Percentiles rank a stretch among this genome's conserved stretches.
Evolutionary conservation across 1,140 invertebrate genomes (phyloP).

Genomic region (Drosophila bipectinata): DNA sequence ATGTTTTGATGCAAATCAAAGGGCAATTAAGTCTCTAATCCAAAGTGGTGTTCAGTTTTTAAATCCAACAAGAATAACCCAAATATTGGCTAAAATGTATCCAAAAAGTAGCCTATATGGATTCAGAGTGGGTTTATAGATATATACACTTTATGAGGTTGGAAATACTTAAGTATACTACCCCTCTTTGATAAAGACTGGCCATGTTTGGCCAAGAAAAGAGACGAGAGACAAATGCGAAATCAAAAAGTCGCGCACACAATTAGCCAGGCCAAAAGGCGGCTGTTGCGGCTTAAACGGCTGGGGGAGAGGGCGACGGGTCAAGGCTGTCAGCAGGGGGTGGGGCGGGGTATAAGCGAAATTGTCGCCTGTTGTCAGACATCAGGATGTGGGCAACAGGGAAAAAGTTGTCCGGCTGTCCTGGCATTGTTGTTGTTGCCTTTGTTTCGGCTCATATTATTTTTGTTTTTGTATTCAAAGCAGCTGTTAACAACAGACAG

Average conservation of each 20-base stretch:
- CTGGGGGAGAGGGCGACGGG: neutral
- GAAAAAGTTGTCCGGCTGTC: constrained; percentile 50
- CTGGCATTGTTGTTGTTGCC: constrained; percentile 23
- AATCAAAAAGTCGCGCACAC: constrained; percentile 73
- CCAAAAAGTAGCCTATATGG: too few relatives aligned
- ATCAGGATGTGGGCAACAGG: constrained; percentile 61
- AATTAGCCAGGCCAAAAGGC: constrained; percentile 55
- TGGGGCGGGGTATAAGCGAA: neutral
- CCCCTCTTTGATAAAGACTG: neutral
- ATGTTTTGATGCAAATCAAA: too few relatives aligned
- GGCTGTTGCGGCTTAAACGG: constrained; percentile 6
- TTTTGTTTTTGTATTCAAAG: constrained; percentile 50
- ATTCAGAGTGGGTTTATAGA: too few relatives aligned
- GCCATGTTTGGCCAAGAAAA: constrained; percentile 8
- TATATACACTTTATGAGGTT: too few relatives aligned
- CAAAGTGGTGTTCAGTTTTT: too few relatives aligned
- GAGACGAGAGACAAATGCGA: constrained; percentile 51
- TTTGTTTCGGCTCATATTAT: constrained; percentile 20
- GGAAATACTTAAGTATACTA: too few relatives aligned
- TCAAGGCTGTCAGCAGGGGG: neutral
- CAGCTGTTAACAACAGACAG: constrained; percentile 47
- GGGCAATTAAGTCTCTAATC: too few relatives aligned
- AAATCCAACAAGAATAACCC: too few relatives aligned
- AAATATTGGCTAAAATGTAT: too few relatives aligned
- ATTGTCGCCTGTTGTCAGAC: constrained; percentile 49